phyloP scores from a whole-genome alignment of 2,888 invertebrate genomes.

The Ophraella communa region DNA sequence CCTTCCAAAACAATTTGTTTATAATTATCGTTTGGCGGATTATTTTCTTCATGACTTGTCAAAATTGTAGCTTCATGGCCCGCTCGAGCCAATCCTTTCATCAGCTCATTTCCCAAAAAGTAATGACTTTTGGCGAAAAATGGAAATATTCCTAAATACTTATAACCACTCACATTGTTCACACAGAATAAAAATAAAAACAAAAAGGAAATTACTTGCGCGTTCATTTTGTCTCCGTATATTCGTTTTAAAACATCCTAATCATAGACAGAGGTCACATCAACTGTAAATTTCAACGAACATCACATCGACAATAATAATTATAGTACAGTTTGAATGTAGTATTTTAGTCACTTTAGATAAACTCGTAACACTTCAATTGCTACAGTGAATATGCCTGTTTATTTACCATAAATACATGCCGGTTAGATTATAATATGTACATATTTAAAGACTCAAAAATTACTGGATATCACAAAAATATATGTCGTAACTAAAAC shows the following conservation, averaged over 20 bases:
- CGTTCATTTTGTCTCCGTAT: not conserved
- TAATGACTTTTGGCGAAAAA: conserved; percentile 13
- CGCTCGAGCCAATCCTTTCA: conserved; percentile 20
- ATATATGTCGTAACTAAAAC: no score
- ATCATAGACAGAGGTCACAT: not conserved
- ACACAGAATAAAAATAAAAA: not conserved
- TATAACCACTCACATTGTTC: not conserved
- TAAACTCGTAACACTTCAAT: no score
- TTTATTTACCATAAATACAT: no score
- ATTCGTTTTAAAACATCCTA: not conserved
- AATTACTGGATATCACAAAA: no score
- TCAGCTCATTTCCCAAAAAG: conserved; percentile 15
- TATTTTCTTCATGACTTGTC: conserved; percentile 15
- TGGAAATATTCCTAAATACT: conserved; percentile 21
- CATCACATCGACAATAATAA: no score
- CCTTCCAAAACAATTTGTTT: conserved; percentile 24
- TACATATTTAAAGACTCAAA: no score
- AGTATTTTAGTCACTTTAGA: no score
- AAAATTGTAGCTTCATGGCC: conserved; percentile 19
- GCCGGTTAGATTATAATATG: no score
- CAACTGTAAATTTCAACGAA: not conserved
- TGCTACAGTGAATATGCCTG: no score
- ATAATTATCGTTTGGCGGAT: conserved; percentile 30
- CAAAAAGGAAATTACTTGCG: not conserved
- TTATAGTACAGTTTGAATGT: no score